phyloP scores from a whole-genome alignment of 1,140 invertebrate species.

The Andricus grossulariae region DNA sequence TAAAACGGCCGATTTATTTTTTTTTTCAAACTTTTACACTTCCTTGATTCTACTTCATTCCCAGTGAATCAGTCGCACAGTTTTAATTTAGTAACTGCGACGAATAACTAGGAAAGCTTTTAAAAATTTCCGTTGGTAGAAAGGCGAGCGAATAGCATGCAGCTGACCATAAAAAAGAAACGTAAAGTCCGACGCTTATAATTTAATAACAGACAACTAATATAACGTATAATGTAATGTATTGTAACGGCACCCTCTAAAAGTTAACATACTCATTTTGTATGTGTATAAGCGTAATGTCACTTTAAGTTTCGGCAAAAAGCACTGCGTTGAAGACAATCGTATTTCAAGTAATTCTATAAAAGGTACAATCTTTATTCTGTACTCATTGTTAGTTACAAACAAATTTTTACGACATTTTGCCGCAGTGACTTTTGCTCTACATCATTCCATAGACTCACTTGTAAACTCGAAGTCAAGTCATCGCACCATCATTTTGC shows the following conservation, averaged over 20 bases:
- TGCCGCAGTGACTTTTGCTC: conserved; percentile 34
- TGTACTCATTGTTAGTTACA: background rate
- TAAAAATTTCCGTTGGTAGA: conserved; percentile 7
- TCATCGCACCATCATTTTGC: conserved; percentile 37
- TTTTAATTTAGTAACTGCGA: conserved; percentile 12
- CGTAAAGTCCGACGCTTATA: conserved; percentile 63
- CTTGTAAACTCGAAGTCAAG: conserved; percentile 46
- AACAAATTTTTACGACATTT: conserved; percentile 33
- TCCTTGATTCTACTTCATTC: background rate
- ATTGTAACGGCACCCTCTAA: conserved; percentile 61
- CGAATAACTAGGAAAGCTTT: conserved; percentile 10
- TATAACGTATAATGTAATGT: conserved; percentile 67
- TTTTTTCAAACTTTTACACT: conserved; percentile 3
- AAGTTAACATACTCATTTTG: conserved; percentile 63
- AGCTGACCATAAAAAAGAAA: conserved; percentile 45
- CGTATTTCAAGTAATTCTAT: conserved; percentile 6
- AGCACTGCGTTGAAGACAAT: conserved; percentile 28
- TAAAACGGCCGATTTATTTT: background rate
- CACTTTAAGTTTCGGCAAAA: conserved; percentile 22
- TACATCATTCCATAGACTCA: conserved; percentile 35
- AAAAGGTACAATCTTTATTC: too few species aligned
- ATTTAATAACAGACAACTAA: conserved; percentile 68
- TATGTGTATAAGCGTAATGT: conserved; percentile 61
- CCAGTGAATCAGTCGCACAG: conserved; percentile 6
- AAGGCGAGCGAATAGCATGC: conserved; percentile 32